A percentile compares a stretch with the other conserved stretches of the same genome.
Evolutionary conservation across 2,113 vertebrate species (phyloP).

Genomic region (Anthoscopus minutus): DNA sequence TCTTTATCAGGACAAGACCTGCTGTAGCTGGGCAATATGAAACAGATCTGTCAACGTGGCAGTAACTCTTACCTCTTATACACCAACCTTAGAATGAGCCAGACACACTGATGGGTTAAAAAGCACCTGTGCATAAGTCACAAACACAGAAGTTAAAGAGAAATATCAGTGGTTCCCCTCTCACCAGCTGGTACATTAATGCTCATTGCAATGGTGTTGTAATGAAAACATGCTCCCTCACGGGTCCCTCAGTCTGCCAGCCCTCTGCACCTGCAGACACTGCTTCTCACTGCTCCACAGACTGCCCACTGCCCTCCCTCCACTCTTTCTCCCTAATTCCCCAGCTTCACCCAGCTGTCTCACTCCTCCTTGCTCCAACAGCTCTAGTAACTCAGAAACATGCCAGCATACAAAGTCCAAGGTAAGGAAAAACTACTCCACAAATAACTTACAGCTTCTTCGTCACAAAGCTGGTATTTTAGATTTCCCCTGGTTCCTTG

Average conservation of each 20-base stretch:
- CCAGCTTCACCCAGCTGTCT: neutral
- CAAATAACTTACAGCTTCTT: neutral
- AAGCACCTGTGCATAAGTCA: neutral
- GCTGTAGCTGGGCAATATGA: neutral
- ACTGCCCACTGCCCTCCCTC: neutral
- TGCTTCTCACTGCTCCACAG: neutral
- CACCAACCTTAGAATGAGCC: neutral
- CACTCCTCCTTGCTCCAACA: neutral
- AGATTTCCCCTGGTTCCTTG: neutral
- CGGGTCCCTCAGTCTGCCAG: neutral
- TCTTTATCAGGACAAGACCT: neutral
- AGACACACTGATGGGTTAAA: neutral
- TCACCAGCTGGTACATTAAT: rapidly evolving
- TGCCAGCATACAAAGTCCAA: neutral
- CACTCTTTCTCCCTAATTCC: neutral
- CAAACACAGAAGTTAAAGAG: neutral
- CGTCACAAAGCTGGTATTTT: neutral
- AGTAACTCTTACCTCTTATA: neutral
- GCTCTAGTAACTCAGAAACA: neutral
- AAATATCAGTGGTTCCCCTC: neutral
- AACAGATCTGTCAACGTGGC: neutral
- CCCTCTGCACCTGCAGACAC: rapidly evolving
- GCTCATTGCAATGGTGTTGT: rapidly evolving
- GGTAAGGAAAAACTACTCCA: neutral
- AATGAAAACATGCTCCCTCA: rapidly evolving